Base-by-base conservation (phyloP, 2,888 invertebrate genomes). In the Ennomos erosarius region DNA sequence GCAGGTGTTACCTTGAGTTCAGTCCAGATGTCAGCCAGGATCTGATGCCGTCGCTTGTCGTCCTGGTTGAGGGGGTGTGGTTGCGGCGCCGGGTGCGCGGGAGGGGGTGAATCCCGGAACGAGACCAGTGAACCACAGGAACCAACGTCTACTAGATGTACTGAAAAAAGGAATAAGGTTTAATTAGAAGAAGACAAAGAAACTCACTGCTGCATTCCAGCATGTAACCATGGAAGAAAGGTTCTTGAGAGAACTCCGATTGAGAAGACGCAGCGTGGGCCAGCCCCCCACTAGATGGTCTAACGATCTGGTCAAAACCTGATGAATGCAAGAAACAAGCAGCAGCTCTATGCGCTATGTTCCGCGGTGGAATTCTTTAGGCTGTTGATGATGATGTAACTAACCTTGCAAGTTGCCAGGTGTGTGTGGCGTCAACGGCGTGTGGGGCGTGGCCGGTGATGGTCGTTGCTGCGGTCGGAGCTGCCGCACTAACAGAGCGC, bases 401-500 rank as follows among this genome's bases (percentile, higher is more conserved):
- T 38, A 12, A 81, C 80, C 80, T 76, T 81, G 81, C 10, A 81
- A 64, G 9, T 75, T 75, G 39, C 71, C 71, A 11, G 81, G 80
- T 5, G 81, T 70, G 43, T 74, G 75, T 1, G 81, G 81, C 1
- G 78, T 76, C 54, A 70, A 60, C 0, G 86, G 91, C 33, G 88
- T 89, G 73, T 85, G 88, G 33, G 89, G 92, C 35, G 93, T 92
- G 71, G 93, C 92, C 36, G 94, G 92, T 62, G 93, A 93, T 10
- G 93, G 93, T 8, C 93, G 85, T 11, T 86, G 90, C 74, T 82
- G 85, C 12, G 93, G 93, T 10, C 94, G 88, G 65, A 95, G 84
- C 77, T 95, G 95, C 57, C 96, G 94, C 59, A 95, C 94, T 64
- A 96, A 86, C 69, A 96, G 90, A 9, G 95, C 93, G 68, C 95